Percentiles rank a stretch among this genome's conserved stretches.
phyloP scores from a whole-genome alignment of 2,888 invertebrate genomes.

The Cheilosia vernalis region DNA sequence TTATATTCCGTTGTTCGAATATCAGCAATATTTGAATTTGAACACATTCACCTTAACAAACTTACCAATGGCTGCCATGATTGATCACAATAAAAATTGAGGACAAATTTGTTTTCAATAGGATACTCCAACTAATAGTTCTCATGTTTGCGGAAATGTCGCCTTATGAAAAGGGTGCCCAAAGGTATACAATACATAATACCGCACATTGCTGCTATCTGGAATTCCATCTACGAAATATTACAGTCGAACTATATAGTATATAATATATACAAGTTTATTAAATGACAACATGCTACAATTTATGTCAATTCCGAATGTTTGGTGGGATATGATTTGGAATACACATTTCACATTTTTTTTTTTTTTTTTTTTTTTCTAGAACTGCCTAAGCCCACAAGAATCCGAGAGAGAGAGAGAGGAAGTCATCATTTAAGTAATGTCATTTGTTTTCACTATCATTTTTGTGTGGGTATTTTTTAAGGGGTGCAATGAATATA shows the following conservation, averaged over 20 bases:
- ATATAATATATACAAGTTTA: slow-evolving; percentile 3
- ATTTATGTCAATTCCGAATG: slow-evolving; percentile 29
- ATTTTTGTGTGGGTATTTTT: neutral
- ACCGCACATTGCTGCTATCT: slow-evolving; percentile 9
- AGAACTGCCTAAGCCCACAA: neutral
- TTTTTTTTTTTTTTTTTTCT: neutral
- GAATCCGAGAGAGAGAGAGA: neutral
- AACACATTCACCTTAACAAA: slow-evolving; percentile 8
- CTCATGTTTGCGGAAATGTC: neutral
- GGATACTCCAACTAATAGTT: slow-evolving; percentile 11
- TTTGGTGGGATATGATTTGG: neutral
- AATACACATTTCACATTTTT: neutral
- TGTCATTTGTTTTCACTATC: slow-evolving; percentile 24
- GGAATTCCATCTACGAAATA: slow-evolving; percentile 8
- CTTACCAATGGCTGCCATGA: slow-evolving; percentile 37
- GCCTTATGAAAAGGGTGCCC: neutral
- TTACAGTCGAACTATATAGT: neutral
- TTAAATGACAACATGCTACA: slow-evolving; percentile 64
- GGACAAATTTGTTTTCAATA: slow-evolving; percentile 49
- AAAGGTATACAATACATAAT: too few relatives aligned
- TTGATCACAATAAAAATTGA: slow-evolving; percentile 53
- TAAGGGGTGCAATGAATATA: neutral
- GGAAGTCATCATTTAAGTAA: slow-evolving; percentile 23
- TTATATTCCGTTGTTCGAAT: neutral
- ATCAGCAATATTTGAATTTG: neutral